Conservation (phyloP, 2,888 invertebrate genomes). For the Eutolmus rufibarbis region DNA sequence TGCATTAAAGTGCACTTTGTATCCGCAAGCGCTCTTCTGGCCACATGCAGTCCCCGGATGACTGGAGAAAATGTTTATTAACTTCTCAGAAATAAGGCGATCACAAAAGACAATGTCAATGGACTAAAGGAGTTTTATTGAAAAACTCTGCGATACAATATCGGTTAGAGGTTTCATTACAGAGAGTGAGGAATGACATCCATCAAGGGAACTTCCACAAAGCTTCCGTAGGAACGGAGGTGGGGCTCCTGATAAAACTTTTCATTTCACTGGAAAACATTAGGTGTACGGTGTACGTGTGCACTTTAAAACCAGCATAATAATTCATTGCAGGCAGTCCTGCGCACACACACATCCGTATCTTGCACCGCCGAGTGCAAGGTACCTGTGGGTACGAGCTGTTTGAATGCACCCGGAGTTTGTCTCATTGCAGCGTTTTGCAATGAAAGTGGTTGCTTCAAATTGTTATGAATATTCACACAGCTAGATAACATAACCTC, state of each 20-base stretch:
- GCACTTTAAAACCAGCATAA: slow-evolving; percentile 5
- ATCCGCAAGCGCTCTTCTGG: neutral
- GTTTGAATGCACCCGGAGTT: neutral
- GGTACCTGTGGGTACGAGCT: neutral
- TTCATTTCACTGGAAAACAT: slow-evolving; percentile 23
- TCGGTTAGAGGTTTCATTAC: slow-evolving; percentile 24
- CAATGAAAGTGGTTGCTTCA: slow-evolving; percentile 19
- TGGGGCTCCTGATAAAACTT: slow-evolving; percentile 26
- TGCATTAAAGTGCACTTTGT: neutral
- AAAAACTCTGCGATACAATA: slow-evolving; percentile 1
- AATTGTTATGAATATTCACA: slow-evolving; percentile 31
- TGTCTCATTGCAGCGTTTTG: slow-evolving; percentile 20
- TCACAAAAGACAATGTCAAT: neutral
- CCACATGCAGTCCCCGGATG: neutral
- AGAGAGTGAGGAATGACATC: slow-evolving; percentile 11
- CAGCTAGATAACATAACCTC: neutral
- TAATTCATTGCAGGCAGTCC: slow-evolving; percentile 10
- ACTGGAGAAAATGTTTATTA: neutral
- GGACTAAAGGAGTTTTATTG: neutral
- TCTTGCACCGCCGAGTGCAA: neutral
- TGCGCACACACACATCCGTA: neutral
- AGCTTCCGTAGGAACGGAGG: neutral
- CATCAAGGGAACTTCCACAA: slow-evolving; percentile 22
- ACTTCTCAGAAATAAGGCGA: neutral
- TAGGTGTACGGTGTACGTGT: slow-evolving; percentile 13